Conservation (phyloP, 2,888 invertebrate genomes). For the Entomobrya multifasciata region DNA sequence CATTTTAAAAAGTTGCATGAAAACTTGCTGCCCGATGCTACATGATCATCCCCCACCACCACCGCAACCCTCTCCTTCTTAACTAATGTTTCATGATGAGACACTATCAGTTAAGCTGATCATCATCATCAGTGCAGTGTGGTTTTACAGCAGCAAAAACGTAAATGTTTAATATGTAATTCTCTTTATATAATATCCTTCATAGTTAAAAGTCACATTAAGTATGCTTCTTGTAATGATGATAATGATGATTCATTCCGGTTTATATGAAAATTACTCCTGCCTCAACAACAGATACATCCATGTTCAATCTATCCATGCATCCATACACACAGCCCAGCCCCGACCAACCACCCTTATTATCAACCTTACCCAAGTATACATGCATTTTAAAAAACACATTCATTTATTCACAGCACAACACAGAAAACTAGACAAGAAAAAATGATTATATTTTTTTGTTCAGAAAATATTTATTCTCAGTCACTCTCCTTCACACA, state of each 20-base stretch:
- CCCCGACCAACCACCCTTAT: slow-evolving; percentile 45
- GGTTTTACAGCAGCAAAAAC: not conserved
- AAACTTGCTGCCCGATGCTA: not conserved
- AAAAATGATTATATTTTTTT: slow-evolving; percentile 42
- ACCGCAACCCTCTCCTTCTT: not conserved
- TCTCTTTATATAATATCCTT: slow-evolving; percentile 1
- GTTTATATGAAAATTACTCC: slow-evolving; percentile 67
- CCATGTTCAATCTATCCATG: slow-evolving; percentile 38
- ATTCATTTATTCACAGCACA: too few species aligned
- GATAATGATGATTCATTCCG: slow-evolving; percentile 56
- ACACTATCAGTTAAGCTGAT: slow-evolving; percentile 55
- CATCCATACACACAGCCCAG: not conserved
- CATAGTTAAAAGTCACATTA: slow-evolving; percentile 37
- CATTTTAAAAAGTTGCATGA: slow-evolving; percentile 19
- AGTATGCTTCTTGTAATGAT: slow-evolving; percentile 3
- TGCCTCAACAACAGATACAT: slow-evolving; percentile 46
- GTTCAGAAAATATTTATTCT: slow-evolving; percentile 33
- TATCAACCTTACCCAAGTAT: slow-evolving; percentile 67
- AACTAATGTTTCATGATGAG: not conserved
- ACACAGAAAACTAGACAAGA: slow-evolving; percentile 32
- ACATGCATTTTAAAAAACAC: slow-evolving; percentile 5
- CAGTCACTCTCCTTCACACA: too few species aligned
- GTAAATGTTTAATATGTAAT: slow-evolving; percentile 15
- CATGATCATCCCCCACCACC: not conserved
- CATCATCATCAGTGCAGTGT: slow-evolving; percentile 4